Percentiles rank a stretch among this genome's conserved stretches.
These are phyloP conservation scores for Venustaconcha ellipsiformis DNA, from an alignment of 1,140 invertebrate genomes.

Conservation along the genomic window DNA sequence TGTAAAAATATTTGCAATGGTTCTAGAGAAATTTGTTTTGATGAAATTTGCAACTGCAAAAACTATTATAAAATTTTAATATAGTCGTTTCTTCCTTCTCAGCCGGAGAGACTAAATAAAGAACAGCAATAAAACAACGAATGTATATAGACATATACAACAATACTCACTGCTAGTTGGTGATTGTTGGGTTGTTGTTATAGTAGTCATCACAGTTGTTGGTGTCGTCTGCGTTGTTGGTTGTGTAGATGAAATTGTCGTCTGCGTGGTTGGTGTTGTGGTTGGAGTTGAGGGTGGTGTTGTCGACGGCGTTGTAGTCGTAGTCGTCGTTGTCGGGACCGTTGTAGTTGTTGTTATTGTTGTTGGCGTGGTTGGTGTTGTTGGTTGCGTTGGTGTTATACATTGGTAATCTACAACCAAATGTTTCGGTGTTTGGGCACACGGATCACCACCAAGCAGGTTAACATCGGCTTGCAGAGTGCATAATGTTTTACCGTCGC, in stretches of 20 bases:
- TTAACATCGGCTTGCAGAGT: slow-evolving; percentile 15
- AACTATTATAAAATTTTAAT: no score
- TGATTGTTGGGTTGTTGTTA: no score
- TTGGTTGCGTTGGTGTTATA: slow-evolving; percentile 13
- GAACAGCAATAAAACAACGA: no score
- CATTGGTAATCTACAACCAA: slow-evolving; percentile 29
- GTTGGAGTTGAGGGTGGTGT: slow-evolving; percentile 6
- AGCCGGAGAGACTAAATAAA: no score
- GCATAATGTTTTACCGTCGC: slow-evolving; percentile 13
- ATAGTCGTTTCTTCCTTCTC: no score
- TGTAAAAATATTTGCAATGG: no score
- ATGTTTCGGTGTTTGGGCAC: slow-evolving; percentile 22
- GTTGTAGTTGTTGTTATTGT: slow-evolving; percentile 7
- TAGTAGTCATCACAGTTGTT: no score
- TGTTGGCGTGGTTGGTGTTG: neutral
- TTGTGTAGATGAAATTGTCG: slow-evolving; percentile 16
- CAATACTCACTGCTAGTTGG: no score
- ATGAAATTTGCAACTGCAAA: no score
- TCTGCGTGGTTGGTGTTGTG: neutral
- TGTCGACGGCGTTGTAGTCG: neutral
- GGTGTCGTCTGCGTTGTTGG: no score
- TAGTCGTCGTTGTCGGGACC: neutral
- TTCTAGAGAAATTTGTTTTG: no score
- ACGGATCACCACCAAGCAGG: slow-evolving; percentile 18
- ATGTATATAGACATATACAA: no score